Evolutionary conservation across 2,113 vertebrate species (phyloP).

Genomic region (Triplophysa tibetana): DNA sequence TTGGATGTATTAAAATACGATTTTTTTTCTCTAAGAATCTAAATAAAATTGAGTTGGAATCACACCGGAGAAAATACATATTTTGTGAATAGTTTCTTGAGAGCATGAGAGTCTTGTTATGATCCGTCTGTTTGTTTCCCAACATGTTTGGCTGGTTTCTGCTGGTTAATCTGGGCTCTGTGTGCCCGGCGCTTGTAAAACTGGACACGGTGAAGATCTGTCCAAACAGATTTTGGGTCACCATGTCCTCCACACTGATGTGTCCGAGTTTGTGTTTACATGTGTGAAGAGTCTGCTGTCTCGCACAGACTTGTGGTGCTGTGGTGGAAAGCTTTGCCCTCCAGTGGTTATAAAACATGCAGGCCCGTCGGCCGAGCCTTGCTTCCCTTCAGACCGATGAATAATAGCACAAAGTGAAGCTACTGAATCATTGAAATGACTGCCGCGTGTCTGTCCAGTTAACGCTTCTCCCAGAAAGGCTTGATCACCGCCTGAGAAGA

Average conservation of each 20-base stretch:
- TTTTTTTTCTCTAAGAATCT: no score
- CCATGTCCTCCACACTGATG: neutral
- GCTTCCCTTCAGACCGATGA: slow-evolving; percentile 69
- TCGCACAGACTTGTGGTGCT: slow-evolving; percentile 28
- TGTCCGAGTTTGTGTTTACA: slow-evolving; percentile 47
- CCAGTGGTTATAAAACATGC: slow-evolving; percentile 75
- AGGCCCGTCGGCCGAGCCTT: slow-evolving; percentile 66
- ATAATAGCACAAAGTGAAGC: slow-evolving; percentile 75
- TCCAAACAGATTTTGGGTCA: slow-evolving; percentile 5
- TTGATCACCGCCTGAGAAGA: slow-evolving; percentile 64
- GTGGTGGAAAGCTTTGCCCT: slow-evolving; percentile 59
- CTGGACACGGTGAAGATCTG: neutral
- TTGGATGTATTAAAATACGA: no score
- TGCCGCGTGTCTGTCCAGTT: slow-evolving; percentile 64
- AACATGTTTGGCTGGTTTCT: no score
- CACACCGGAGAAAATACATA: no score
- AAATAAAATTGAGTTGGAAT: no score
- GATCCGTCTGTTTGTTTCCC: no score
- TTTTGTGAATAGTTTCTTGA: no score
- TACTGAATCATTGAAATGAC: slow-evolving; percentile 74
- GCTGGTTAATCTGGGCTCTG: no score
- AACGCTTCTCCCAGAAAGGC: slow-evolving; percentile 56
- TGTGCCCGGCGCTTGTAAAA: no score
- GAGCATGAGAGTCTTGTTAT: no score
- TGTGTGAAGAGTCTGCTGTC: slow-evolving; percentile 29